phyloP scores from a whole-genome alignment of 2,888 invertebrate species.

The Rhynchonema sp. region DNA sequence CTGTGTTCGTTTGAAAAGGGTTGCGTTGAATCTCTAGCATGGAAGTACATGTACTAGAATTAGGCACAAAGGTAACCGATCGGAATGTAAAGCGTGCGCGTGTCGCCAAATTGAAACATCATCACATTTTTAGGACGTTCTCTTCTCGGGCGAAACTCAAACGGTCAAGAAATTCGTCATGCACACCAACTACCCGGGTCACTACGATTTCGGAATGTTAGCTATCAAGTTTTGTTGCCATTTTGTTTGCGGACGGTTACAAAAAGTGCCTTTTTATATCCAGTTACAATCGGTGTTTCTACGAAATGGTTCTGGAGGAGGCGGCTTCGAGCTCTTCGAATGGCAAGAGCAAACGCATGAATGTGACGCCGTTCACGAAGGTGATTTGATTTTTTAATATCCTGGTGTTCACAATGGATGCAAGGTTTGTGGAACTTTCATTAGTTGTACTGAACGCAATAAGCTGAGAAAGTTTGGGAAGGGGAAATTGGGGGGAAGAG shows the following conservation, averaged over 20 bases:
- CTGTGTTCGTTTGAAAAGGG: too few species aligned
- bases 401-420: too few species aligned
- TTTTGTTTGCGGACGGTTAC: background rate
- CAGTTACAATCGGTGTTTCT: constrained; percentile 70
- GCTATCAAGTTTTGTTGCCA: constrained; percentile 1
- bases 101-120: background rate
- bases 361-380: background rate
- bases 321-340: constrained; percentile 32
- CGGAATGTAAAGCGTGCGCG: background rate
- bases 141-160: constrained; percentile 86
- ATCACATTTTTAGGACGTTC: constrained; percentile 58
- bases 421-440: too few species aligned
- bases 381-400: background rate
- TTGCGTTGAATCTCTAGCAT: too few species aligned
- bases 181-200: constrained; percentile 97
- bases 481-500: too few species aligned
- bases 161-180: constrained; percentile 85
- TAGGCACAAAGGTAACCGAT: background rate
- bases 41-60: too few species aligned
- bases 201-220: constrained; percentile 96
- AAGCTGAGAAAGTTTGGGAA: too few species aligned
- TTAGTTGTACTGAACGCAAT: too few species aligned
- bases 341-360: constrained; percentile 10
- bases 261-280: constrained; percentile 8
- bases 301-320: constrained; percentile 53